Evolutionary conservation across 2,113 vertebrate genomes (phyloP).

Genomic region (Pungitius pungitius): DNA sequence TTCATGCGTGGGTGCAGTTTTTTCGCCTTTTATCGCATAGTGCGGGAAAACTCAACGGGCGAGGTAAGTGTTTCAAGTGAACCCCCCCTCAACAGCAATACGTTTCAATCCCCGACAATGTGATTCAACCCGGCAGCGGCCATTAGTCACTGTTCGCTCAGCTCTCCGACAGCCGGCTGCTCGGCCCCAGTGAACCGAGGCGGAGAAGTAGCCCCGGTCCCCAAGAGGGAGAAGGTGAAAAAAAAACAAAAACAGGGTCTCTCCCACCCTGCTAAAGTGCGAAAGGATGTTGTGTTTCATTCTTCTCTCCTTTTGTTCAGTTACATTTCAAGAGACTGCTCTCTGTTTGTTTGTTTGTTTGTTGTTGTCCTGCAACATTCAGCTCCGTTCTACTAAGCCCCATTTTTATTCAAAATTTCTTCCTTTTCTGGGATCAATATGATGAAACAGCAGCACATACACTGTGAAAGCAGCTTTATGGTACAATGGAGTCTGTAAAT

Average conservation of each 20-base stretch:
- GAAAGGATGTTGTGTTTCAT: conserved; percentile 45
- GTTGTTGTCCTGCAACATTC: conserved; percentile 25
- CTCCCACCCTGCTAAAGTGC: conserved; percentile 26
- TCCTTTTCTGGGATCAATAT: conserved; percentile 10
- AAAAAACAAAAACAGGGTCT: background rate
- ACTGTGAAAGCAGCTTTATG: conserved; percentile 22
- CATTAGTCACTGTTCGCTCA: conserved; percentile 72
- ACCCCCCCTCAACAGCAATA: conserved; percentile 66
- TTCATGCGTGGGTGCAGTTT: background rate
- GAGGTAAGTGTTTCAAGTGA: conserved; percentile 51
- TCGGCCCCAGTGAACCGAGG: conserved; percentile 53
- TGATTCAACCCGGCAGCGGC: conserved; percentile 65
- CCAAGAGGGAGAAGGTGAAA: too few relatives aligned
- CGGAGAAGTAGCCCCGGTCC: conserved; percentile 64
- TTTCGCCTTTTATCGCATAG: conserved; percentile 13
- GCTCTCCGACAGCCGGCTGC: conserved; percentile 41
- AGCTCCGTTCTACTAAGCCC: conserved; percentile 17
- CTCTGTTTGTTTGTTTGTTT: background rate
- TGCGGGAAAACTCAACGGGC: conserved; percentile 22
- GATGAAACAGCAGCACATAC: conserved; percentile 26
- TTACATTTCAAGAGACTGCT: conserved; percentile 35
- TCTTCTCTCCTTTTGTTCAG: conserved; percentile 36
- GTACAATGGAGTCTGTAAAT: conserved; percentile 35
- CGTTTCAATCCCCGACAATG: conserved; percentile 65
- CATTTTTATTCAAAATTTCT: conserved; percentile 27